Conservation (phyloP, 92 coral and sea anemone genomes). For the Umimayanthus kanabou region DNA sequence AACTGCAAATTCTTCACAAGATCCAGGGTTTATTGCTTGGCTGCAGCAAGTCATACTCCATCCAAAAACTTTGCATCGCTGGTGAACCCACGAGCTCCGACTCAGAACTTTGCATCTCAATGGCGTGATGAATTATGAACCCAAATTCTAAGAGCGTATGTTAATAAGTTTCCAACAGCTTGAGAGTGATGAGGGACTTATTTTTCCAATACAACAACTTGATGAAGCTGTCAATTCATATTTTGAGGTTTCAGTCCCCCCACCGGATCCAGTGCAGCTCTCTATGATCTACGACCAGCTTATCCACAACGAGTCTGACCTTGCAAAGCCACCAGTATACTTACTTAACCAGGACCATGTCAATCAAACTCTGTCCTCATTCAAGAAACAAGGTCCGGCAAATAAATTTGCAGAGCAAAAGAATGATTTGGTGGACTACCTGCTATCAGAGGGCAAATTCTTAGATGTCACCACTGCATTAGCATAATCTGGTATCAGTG, state of each 20-base stretch:
- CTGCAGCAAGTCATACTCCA: not conserved
- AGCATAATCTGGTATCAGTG: constrained; percentile 43
- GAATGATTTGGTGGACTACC: constrained; percentile 17
- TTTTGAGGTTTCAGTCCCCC: constrained; percentile 3
- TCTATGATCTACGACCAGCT: constrained; percentile 15
- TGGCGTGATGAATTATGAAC: no score
- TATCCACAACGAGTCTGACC: constrained; percentile 14
- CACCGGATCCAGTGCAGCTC: constrained; percentile 24
- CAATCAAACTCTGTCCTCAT: not conserved
- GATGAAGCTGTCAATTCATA: constrained; percentile 13
- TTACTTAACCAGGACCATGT: not conserved
- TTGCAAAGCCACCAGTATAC: constrained; percentile 21
- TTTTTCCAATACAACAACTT: not conserved
- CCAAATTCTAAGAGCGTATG: no score
- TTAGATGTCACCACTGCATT: not conserved
- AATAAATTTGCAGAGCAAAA: constrained; percentile 10
- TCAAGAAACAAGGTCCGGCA: not conserved
- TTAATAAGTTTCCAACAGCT: not conserved
- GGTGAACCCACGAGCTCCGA: no score
- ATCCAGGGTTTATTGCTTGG: not conserved
- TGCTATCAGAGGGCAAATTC: not conserved
- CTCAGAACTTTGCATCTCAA: no score
- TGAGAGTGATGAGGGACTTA: not conserved
- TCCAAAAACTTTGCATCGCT: not conserved
- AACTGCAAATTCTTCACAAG: not conserved